Conservation (phyloP, 2,888 invertebrate species). For the Hyalella azteca region DNA sequence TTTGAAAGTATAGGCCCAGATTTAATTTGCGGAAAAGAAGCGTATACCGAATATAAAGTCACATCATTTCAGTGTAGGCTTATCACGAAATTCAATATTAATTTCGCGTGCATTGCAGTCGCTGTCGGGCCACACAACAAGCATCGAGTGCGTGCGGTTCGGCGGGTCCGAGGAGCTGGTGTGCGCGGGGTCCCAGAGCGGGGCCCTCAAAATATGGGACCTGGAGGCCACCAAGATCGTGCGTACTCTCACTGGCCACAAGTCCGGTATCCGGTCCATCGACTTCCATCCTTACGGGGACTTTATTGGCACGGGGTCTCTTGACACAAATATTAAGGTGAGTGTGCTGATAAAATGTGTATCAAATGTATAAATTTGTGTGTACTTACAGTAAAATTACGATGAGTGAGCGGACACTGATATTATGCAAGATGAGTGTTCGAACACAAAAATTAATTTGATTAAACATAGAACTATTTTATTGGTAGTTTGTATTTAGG, state of each 20-base stretch:
- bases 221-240: slow-evolving; percentile 91
- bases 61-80: neutral
- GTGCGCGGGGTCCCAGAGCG: slow-evolving; percentile 91
- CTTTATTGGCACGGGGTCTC: slow-evolving; percentile 89
- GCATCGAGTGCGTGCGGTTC: slow-evolving; percentile 93
- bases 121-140: slow-evolving; percentile 89
- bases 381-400: too few species aligned
- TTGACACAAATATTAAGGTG: slow-evolving; percentile 85
- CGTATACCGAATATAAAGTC: too few species aligned
- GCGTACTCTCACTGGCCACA: slow-evolving; percentile 88
- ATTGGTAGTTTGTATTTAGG: too few species aligned
- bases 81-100: neutral
- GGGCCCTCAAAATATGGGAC: slow-evolving; percentile 95
- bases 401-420: too few species aligned
- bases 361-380: too few species aligned
- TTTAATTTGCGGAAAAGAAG: too few species aligned
- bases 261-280: slow-evolving; percentile 80
- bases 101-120: slow-evolving; percentile 69
- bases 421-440: too few species aligned
- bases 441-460: too few species aligned
- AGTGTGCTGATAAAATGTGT: too few species aligned
- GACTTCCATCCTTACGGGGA: slow-evolving; percentile 97
- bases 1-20: too few species aligned
- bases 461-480: too few species aligned
- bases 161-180: slow-evolving; percentile 93